These are phyloP conservation scores for Odocoileus hemionus DNA, from an alignment of 2,113 vertebrate genomes.

Conservation along the genomic window DNA sequence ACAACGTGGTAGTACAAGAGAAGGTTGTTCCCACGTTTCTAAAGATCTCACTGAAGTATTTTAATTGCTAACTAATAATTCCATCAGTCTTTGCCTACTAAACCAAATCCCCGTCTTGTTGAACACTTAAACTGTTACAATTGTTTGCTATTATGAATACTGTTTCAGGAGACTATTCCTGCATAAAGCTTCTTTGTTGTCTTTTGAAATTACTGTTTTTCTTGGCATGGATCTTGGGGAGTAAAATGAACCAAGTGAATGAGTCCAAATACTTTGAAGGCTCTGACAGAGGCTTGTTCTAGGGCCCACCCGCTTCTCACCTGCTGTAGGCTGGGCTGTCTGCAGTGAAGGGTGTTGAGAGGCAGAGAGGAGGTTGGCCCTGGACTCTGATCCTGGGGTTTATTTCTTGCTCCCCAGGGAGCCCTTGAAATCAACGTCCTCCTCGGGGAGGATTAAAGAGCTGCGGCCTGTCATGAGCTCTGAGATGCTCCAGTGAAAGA, in stretches of 20 bases:
- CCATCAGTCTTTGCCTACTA: neutral
- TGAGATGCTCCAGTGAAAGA: neutral
- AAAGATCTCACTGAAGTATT: neutral
- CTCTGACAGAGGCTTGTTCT: neutral
- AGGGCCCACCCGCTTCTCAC: neutral
- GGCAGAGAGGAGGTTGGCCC: neutral
- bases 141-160: neutral
- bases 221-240: neutral
- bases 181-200: neutral
- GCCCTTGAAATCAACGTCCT: neutral
- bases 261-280: neutral
- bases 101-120: neutral
- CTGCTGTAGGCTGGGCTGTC: accelerated
- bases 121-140: neutral
- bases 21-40: neutral
- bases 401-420: constrained; percentile 31
- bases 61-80: neutral
- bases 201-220: neutral
- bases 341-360: neutral
- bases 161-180: neutral
- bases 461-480: neutral
- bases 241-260: neutral
- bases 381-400: neutral
- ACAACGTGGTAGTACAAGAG: neutral
- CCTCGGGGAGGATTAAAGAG: neutral